Evolutionary conservation across 2,888 invertebrate species (phyloP).

Genomic region (Argynnis bischoffii): DNA sequence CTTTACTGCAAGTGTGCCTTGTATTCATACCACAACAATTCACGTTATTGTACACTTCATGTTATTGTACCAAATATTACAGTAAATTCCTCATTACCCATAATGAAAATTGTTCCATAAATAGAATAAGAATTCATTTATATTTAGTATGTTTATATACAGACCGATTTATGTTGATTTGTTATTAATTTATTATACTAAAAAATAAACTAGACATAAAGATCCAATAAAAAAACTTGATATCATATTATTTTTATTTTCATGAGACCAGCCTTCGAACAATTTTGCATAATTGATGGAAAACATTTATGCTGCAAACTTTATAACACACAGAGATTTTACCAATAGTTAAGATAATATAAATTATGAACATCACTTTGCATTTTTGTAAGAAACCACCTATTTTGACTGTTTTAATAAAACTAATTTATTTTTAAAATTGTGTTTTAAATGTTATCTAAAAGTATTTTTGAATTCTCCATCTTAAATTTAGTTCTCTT

Average conservation of each 20-base stretch:
- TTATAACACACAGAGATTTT: slow-evolving; percentile 2
- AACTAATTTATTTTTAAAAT: slow-evolving; percentile 25
- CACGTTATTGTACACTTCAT: too few relatives aligned
- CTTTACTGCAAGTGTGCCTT: too few relatives aligned
- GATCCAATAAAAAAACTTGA: too few relatives aligned
- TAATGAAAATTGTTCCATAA: background rate
- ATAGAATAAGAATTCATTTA: slow-evolving; percentile 1
- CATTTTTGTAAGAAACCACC: slow-evolving; percentile 30
- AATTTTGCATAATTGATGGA: background rate
- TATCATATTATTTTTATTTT: too few relatives aligned
- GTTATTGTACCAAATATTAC: background rate
- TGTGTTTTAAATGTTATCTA: background rate
- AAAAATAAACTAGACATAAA: background rate
- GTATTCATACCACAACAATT: too few relatives aligned
- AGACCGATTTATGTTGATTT: background rate
- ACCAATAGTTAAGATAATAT: slow-evolving; percentile 4
- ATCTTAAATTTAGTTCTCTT: too few relatives aligned
- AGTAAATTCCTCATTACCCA: background rate
- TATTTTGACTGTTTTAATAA: slow-evolving; percentile 34
- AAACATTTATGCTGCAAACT: background rate
- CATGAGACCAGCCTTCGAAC: background rate
- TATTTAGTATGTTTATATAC: background rate
- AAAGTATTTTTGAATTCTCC: background rate
- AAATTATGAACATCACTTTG: slow-evolving; percentile 14
- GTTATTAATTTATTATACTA: slow-evolving; percentile 14